A percentile compares a stretch with the other conserved stretches of the same genome.
Conservation (phyloP, 2,888 invertebrate genomes). For the Heliconius sara region DNA sequence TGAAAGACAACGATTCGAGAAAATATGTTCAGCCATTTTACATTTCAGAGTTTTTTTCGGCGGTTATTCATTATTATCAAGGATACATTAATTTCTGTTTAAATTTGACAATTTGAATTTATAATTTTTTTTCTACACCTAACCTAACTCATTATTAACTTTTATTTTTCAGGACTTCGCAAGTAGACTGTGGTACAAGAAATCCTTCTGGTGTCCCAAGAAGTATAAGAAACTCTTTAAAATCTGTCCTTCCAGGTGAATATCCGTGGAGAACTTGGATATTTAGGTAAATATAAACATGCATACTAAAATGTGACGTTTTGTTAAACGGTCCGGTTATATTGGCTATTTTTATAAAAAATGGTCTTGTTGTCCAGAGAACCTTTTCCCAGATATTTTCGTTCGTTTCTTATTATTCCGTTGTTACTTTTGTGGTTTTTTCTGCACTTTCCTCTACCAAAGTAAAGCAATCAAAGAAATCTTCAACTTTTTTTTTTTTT, state of each 20-base stretch:
- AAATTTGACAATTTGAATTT: not conserved
- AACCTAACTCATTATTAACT: not conserved
- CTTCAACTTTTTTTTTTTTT: too few species aligned
- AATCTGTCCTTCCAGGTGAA: constrained; percentile 48
- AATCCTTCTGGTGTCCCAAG: constrained; percentile 43
- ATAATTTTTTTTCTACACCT: not conserved
- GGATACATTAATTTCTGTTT: not conserved
- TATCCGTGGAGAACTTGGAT: constrained; percentile 52
- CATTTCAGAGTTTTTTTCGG: too few species aligned
- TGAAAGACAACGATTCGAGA: too few species aligned
- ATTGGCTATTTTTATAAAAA: too few species aligned
- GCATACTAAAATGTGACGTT: not conserved
- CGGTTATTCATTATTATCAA: not conserved
- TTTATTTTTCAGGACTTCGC: constrained; percentile 11
- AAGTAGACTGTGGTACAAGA: constrained; percentile 21
- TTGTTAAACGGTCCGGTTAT: too few species aligned
- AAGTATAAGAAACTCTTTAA: constrained; percentile 24
- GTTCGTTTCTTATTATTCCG: too few species aligned
- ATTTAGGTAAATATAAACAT: constrained; percentile 42
- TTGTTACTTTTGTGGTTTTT: too few species aligned
- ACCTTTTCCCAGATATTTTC: too few species aligned
- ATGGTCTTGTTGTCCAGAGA: too few species aligned
- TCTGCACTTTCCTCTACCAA: too few species aligned
- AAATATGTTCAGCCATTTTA: too few species aligned
- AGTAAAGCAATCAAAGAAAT: too few species aligned